Evolutionary conservation across 2,797 vertebrate genomes (phyloP).

Genomic region (Poecile montanus): DNA sequence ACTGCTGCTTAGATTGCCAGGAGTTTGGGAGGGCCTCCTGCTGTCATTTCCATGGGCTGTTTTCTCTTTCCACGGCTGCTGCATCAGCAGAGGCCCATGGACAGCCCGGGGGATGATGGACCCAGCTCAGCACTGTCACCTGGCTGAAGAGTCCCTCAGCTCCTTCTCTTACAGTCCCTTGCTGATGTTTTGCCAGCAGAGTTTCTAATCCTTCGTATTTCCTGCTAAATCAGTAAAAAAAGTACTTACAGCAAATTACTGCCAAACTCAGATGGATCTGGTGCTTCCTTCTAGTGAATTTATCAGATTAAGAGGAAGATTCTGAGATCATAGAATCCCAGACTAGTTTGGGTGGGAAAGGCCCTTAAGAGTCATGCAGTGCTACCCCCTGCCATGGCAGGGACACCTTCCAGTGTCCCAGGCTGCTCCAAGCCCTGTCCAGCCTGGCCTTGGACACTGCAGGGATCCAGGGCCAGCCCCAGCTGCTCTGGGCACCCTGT

Average conservation of each 20-base stretch:
- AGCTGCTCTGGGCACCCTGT: background rate
- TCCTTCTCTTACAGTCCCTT: background rate
- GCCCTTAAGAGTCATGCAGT: background rate
- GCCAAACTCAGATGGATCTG: background rate
- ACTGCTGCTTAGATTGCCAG: background rate
- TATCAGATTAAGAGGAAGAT: background rate
- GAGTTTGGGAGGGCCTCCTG: background rate
- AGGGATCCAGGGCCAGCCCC: background rate
- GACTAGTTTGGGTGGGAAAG: background rate
- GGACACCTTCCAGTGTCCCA: background rate
- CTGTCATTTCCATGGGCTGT: background rate
- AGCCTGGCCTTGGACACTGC: accelerated
- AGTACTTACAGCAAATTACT: background rate
- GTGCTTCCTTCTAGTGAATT: background rate
- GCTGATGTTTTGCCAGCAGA: background rate
- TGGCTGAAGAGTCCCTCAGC: background rate
- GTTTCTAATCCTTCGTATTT: too few species aligned
- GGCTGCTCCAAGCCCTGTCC: accelerated
- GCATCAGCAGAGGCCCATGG: background rate
- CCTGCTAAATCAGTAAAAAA: background rate
- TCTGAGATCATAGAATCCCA: background rate
- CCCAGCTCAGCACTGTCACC: background rate
- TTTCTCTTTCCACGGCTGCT: background rate
- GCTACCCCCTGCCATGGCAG: background rate
- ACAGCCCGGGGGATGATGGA: background rate